A percentile compares a stretch with the other conserved stretches of the same genome.
These are phyloP conservation scores for Rallus crepitans DNA, from an alignment of 2,797 vertebrate species.

Conservation along the genomic window DNA sequence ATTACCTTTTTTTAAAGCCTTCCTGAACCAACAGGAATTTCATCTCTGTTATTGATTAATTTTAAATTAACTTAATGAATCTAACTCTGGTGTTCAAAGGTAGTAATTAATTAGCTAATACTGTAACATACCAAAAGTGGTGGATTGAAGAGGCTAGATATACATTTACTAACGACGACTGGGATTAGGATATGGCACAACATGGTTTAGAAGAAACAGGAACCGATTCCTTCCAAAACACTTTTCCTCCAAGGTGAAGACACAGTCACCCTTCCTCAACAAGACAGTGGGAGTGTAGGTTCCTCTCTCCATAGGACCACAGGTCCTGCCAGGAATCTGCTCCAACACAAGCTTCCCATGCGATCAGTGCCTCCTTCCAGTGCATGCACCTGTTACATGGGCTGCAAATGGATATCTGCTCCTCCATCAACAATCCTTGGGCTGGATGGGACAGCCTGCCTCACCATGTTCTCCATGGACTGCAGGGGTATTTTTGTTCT, in stretches of 20 bases:
- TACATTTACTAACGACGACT: not conserved
- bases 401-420: no score
- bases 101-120: not conserved
- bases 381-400: no score
- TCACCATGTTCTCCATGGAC: no score
- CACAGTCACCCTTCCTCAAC: not conserved
- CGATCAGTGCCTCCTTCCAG: no score
- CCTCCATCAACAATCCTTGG: no score
- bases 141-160: not conserved
- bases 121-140: not conserved
- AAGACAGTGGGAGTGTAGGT: not conserved
- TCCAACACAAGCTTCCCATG: not conserved
- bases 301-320: not conserved
- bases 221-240: not conserved
- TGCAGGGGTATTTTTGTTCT: no score
- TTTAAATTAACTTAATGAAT: not conserved
- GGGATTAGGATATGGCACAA: not conserved
- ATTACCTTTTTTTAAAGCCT: not conserved
- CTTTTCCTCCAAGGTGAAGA: not conserved
- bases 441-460: no score
- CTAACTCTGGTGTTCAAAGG: not conserved
- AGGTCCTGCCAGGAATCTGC: not conserved
- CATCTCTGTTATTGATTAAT: not conserved
- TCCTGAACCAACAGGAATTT: not conserved
- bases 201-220: not conserved